Evolutionary conservation across 2,888 invertebrate species (phyloP).

Genomic region (Rhagonycha lutea): DNA sequence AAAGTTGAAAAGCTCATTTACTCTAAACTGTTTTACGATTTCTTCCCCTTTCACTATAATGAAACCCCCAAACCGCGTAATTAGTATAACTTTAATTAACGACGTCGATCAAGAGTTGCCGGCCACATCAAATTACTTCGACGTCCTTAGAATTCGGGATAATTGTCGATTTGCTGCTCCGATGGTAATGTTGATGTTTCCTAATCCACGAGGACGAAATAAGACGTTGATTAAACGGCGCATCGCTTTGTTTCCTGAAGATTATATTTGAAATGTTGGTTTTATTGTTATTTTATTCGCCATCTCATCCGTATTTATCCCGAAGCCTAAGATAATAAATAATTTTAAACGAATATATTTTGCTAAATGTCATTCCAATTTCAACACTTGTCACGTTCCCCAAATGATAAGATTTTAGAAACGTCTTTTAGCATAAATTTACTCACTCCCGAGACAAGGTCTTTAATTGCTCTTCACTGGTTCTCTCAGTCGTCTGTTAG

Average conservation of each 20-base stretch:
- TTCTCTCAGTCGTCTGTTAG: slow-evolving; percentile 8
- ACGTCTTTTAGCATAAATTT: slow-evolving; percentile 16
- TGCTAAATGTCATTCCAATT: slow-evolving; percentile 1
- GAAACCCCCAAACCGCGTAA: slow-evolving; percentile 34
- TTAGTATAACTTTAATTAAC: slow-evolving; percentile 38
- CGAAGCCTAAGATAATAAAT: background rate
- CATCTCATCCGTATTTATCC: background rate
- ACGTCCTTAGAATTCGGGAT: slow-evolving; percentile 22
- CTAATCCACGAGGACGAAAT: slow-evolving; percentile 22
- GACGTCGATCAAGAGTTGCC: slow-evolving; percentile 36
- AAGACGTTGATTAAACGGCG: slow-evolving; percentile 28
- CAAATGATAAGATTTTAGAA: slow-evolving; percentile 7
- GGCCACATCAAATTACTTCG: slow-evolving; percentile 36
- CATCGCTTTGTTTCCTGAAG: slow-evolving; percentile 2
- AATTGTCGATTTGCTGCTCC: slow-evolving; percentile 28
- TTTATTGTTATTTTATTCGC: background rate
- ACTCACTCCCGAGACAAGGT: slow-evolving; percentile 4
- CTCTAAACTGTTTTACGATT: slow-evolving; percentile 31
- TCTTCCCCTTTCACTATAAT: slow-evolving; percentile 24
- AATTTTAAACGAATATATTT: background rate
- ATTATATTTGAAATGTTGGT: background rate
- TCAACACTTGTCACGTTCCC: slow-evolving; percentile 13
- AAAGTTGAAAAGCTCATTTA: slow-evolving; percentile 20
- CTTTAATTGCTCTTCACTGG: slow-evolving; percentile 18
- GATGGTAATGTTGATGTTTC: slow-evolving; percentile 24